Conservation (phyloP, 2,113 vertebrate species). For the Aphelocoma coerulescens region DNA sequence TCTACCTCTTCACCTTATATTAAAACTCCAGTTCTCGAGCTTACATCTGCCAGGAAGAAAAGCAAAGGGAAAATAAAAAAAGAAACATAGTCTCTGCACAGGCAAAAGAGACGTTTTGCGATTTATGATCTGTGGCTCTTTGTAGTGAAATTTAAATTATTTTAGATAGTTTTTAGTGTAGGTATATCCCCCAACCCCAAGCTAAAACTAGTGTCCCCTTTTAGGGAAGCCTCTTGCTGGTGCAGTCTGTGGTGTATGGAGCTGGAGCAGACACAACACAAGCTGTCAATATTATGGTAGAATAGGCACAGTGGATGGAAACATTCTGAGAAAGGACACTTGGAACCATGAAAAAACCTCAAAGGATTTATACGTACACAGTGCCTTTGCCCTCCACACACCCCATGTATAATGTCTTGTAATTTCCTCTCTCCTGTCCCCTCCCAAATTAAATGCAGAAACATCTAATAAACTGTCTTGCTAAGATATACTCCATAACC, state of each 20-base stretch:
- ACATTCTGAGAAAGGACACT: not conserved
- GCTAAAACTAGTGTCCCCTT: not conserved
- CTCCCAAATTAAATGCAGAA: not conserved
- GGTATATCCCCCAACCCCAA: not conserved
- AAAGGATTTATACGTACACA: not conserved
- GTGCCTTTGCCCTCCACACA: not conserved
- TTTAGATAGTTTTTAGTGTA: not conserved
- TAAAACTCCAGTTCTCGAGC: not conserved
- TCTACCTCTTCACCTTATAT: not conserved
- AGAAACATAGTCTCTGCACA: not conserved
- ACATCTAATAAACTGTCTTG: not conserved
- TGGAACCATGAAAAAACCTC: not conserved
- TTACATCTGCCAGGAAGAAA: not conserved
- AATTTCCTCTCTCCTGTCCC: not conserved
- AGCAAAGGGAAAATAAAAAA: not conserved
- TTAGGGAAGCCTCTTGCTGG: not conserved
- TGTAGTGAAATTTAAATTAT: not conserved
- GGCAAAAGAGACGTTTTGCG: not conserved
- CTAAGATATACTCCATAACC: not conserved
- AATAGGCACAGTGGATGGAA: not conserved
- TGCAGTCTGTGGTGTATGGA: accelerated
- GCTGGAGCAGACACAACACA: not conserved
- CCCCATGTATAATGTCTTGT: not conserved
- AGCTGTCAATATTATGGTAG: not conserved
- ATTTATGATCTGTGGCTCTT: not conserved